Conservation (phyloP, 2,888 invertebrate genomes). For the Helleia helle region DNA sequence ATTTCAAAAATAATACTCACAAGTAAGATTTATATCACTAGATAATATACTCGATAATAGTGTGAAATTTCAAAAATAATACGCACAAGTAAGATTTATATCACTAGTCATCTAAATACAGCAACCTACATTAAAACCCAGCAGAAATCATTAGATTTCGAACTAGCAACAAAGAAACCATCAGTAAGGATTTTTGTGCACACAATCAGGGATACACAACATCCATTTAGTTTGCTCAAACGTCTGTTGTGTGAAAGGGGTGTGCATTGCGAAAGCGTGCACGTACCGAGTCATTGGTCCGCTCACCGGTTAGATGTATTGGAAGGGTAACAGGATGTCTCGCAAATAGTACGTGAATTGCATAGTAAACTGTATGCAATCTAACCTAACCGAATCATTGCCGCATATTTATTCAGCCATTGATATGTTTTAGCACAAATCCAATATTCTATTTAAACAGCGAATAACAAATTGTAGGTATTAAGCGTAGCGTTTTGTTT, state of each 20-base stretch:
- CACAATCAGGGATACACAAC: slow-evolving; percentile 3
- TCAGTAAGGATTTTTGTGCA: slow-evolving; percentile 1
- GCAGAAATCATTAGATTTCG: too few relatives aligned
- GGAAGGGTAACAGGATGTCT: slow-evolving; percentile 71
- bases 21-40: too few relatives aligned
- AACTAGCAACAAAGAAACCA: not conserved
- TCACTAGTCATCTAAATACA: too few relatives aligned
- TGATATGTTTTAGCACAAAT: too few relatives aligned
- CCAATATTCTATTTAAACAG: too few relatives aligned
- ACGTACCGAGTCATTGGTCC: slow-evolving; percentile 47
- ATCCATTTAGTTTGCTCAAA: slow-evolving; percentile 4
- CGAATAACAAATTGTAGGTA: too few relatives aligned
- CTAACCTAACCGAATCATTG: slow-evolving; percentile 19
- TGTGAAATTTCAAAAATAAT: too few relatives aligned
- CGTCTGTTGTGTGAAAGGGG: slow-evolving; percentile 9
- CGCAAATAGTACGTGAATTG: slow-evolving; percentile 57
- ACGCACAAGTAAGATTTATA: too few relatives aligned
- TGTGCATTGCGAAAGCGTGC: slow-evolving; percentile 26
- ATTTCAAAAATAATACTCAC: too few relatives aligned
- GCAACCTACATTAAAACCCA: too few relatives aligned
- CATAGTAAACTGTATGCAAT: slow-evolving; percentile 36
- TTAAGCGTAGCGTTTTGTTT: too few relatives aligned
- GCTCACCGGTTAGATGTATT: slow-evolving; percentile 62
- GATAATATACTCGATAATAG: too few relatives aligned
- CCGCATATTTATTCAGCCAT: not conserved